Conservation (phyloP, 2,888 invertebrate genomes). For the Scaptomyza flava region DNA sequence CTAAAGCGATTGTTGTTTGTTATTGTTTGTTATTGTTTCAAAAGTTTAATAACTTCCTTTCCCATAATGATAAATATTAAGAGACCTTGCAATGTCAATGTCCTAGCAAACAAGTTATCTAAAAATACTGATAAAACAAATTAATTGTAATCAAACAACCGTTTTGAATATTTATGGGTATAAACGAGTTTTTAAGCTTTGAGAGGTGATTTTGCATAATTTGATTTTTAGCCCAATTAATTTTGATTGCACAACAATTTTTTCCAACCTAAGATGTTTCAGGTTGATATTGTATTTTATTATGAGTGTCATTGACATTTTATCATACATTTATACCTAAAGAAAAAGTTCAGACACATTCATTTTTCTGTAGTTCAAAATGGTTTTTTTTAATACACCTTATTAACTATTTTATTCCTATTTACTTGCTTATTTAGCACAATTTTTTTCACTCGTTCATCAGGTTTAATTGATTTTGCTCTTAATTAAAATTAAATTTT, state of each 20-base stretch:
- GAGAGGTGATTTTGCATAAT: not conserved
- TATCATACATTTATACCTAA: no score
- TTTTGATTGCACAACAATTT: slow-evolving; percentile 20
- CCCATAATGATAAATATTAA: slow-evolving; percentile 2
- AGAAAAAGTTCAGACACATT: not conserved
- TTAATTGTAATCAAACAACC: not conserved
- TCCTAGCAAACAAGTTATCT: slow-evolving; percentile 12
- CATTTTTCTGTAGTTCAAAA: not conserved
- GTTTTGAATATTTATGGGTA: not conserved
- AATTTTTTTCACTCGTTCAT: slow-evolving; percentile 14
- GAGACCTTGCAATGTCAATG: not conserved
- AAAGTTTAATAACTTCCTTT: not conserved
- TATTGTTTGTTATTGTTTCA: no score
- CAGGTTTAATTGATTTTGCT: not conserved
- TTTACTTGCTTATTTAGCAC: slow-evolving; percentile 8
- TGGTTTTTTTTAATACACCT: not conserved
- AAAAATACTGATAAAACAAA: not conserved
- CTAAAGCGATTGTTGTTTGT: not conserved
- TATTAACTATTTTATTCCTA: not conserved
- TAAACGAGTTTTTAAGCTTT: slow-evolving; percentile 10
- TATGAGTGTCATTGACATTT: slow-evolving; percentile 3
- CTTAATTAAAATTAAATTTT: not conserved
- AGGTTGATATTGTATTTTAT: not conserved
- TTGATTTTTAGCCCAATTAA: slow-evolving; percentile 15
- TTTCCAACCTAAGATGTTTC: not conserved